Evolutionary conservation across 2,888 invertebrate genomes (phyloP).

Genomic region (Gibbula magus): DNA sequence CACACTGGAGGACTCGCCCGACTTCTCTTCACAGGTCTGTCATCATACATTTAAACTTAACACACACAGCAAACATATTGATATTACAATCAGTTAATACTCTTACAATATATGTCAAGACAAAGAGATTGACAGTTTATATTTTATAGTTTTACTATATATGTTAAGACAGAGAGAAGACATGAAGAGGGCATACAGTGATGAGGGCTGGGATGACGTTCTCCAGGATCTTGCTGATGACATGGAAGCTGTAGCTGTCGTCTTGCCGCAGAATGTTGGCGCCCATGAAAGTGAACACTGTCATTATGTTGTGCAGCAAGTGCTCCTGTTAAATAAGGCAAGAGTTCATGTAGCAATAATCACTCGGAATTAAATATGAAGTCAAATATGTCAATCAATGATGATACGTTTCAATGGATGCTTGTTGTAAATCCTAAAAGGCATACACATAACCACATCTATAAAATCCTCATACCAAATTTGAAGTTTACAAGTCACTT

Average conservation of each 20-base stretch:
- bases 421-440: neutral
- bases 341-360: too few relatives aligned
- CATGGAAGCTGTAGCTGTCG: constrained; percentile 95
- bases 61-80: neutral
- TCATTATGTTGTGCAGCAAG: constrained; percentile 94
- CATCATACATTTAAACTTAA: neutral
- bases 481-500: too few relatives aligned
- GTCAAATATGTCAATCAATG: too few relatives aligned
- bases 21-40: constrained; percentile 59
- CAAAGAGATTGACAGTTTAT: neutral
- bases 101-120: too few relatives aligned
- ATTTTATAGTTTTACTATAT: neutral
- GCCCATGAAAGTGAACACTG: constrained; percentile 98
- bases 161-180: too few relatives aligned
- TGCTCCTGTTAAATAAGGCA: constrained; percentile 75
- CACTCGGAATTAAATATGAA: too few relatives aligned
- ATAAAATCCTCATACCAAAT: too few relatives aligned
- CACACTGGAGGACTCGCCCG: constrained; percentile 39
- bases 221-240: constrained; percentile 91
- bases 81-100: too few relatives aligned
- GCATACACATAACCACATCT: neutral
- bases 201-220: constrained; percentile 91
- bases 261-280: constrained; percentile 93
- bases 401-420: neutral
- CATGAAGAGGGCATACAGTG: constrained; percentile 71